Base-by-base conservation (phyloP, 2,113 vertebrate genomes). In the Dromiciops gliroides region DNA sequence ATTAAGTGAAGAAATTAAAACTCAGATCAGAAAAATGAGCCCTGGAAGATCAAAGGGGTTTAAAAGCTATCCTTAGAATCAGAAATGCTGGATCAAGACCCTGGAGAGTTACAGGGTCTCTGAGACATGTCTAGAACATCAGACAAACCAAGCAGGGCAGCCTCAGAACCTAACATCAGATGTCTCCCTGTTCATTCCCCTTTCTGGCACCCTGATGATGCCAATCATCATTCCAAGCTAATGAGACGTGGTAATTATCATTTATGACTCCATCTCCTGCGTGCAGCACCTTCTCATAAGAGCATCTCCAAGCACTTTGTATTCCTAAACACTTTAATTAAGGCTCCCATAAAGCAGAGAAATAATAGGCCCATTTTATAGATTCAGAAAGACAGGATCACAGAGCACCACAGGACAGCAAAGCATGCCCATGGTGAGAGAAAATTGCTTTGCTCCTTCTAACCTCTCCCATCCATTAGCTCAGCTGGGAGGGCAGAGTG, bases 311-410 rank as follows among this genome's bases (percentile, higher is more conserved):
- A 12, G 48, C 48, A 94, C 0, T 95, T 90, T 28, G 60, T n/a
- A 25, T 92, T 96, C 49, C 1, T 49, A 6, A 48, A 94, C n/a
- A 50, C 89, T 49, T 91, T 95, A 94, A 7, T 14, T 92, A 83
- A 83, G 67, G 37, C n/a, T 83, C 67, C 16, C 24, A 49, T 90
- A 90, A 90, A 90, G 5, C 48, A 28, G 24, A 44, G 89, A 90
- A 50, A 90, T 90, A 48, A 90, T 49, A 90, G 47, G 28, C 89
- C 89, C 89, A 90, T 90, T 90, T 90, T 90, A 90, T 90, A 90
- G 89, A 90, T 90, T 48, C 48, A 90, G 48, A 90, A 90, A 49
- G 47, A 90, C 10, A 31, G 24, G 48, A 83, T 83, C 48, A 89
- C 89, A 89, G 89, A 47, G 89, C 89, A 48, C 89, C 89, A 90